Conservation (phyloP, 35 echinoderm and acorn worm genomes). For the Apostichopus parvimensis region DNA sequence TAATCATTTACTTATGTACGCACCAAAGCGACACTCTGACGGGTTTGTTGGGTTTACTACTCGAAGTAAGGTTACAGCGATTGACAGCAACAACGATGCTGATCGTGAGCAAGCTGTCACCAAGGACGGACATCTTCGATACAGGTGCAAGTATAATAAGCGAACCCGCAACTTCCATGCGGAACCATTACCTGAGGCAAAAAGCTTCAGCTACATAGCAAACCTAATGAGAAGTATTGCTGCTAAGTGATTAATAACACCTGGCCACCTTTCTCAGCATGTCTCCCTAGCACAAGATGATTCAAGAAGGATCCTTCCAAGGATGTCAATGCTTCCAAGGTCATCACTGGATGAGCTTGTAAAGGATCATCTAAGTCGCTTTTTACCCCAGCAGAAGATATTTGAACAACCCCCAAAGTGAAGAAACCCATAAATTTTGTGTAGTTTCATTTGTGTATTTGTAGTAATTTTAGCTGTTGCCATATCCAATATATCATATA, state of each 20-base stretch:
- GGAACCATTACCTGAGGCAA: background rate
- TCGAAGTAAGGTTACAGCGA: conserved; percentile 22
- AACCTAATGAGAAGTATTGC: background rate
- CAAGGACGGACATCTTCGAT: background rate
- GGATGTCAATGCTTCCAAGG: too few species aligned
- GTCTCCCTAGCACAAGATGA: background rate
- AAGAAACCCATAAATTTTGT: too few species aligned
- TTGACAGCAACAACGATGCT: background rate
- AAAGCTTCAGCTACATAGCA: background rate
- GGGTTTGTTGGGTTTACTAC: background rate
- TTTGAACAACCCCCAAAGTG: background rate
- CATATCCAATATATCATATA: too few species aligned
- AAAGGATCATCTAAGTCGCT: background rate
- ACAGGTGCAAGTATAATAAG: background rate
- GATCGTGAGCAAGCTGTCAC: background rate
- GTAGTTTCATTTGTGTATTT: too few species aligned
- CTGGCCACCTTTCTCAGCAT: background rate
- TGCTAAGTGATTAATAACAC: background rate
- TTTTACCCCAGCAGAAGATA: background rate
- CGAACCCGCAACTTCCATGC: background rate
- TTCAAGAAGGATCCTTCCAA: too few species aligned
- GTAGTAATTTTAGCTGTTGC: too few species aligned
- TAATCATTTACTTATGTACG: conserved; percentile 34
- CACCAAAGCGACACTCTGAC: background rate
- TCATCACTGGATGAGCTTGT: too few species aligned